Conservation (phyloP, 1,140 invertebrate species). For the Ostrea edulis region DNA sequence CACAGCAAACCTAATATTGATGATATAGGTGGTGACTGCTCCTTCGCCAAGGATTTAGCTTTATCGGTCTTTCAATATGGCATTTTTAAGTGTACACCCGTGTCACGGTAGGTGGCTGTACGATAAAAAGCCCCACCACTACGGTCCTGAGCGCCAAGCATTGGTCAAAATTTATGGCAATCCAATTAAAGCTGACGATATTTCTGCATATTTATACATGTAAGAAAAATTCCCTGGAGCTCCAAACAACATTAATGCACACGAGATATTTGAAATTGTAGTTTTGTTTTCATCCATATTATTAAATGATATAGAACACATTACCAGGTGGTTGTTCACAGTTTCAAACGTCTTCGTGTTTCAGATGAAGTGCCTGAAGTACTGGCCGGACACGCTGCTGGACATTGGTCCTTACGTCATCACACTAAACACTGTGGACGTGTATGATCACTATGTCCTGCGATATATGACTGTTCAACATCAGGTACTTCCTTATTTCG, state of each 20-base stretch:
- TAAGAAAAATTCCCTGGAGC: too few species aligned
- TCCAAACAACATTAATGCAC: neutral
- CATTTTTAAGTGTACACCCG: too few species aligned
- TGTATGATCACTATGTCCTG: neutral
- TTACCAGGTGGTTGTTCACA: too few species aligned
- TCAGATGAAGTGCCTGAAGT: slow-evolving; percentile 14
- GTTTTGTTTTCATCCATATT: neutral
- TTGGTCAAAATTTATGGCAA: too few species aligned
- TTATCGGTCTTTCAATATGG: neutral
- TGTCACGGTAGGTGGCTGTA: too few species aligned
- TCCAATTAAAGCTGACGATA: too few species aligned
- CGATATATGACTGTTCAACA: neutral
- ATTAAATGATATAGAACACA: too few species aligned
- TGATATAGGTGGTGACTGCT: too few species aligned
- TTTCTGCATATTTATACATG: too few species aligned
- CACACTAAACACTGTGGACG: neutral
- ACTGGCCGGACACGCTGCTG: neutral
- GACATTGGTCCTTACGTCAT: neutral
- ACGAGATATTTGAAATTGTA: neutral
- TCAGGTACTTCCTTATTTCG: neutral
- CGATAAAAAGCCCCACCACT: too few species aligned
- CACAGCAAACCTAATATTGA: too few species aligned
- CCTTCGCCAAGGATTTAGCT: neutral
- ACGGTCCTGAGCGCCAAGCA: too few species aligned
- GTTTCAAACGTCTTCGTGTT: neutral